These are phyloP conservation scores for Acanthiza pusilla DNA, from an alignment of 2,797 vertebrate species.

Conservation along the genomic window DNA sequence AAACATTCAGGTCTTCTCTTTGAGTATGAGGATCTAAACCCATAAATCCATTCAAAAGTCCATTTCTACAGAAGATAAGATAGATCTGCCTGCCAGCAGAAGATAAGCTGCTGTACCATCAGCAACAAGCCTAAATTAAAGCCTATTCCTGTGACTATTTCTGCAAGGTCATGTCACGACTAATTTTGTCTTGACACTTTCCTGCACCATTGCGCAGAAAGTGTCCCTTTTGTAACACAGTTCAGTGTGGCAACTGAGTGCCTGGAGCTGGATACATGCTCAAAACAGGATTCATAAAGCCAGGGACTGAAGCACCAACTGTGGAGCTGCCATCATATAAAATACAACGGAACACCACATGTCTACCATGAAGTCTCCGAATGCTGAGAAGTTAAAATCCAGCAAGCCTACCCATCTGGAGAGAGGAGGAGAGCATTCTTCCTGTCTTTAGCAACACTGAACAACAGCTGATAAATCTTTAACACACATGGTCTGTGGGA, in stretches of 20 bases:
- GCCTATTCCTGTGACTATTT: not conserved
- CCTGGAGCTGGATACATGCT: not conserved
- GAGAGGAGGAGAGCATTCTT: conserved; percentile 44
- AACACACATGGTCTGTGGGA: conserved; percentile 52
- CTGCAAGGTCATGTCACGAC: not conserved
- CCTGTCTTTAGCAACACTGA: conserved; percentile 56
- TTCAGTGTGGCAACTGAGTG: not conserved
- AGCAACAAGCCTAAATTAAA: not conserved
- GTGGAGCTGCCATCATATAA: not conserved
- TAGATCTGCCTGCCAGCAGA: not conserved
- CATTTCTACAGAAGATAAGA: not conserved
- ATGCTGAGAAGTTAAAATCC: not conserved
- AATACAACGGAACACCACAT: not conserved
- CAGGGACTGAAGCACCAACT: not conserved
- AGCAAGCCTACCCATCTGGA: conserved; percentile 44
- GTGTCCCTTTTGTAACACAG: not conserved
- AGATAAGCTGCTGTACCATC: not conserved
- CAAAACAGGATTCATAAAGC: not conserved
- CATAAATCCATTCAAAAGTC: not conserved
- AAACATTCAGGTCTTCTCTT: not conserved
- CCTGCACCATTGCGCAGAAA: not conserved
- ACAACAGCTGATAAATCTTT: conserved; percentile 66
- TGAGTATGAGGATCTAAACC: not conserved
- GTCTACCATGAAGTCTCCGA: not conserved
- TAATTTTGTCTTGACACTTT: not conserved